A percentile compares a stretch with the other conserved stretches of the same genome.
phyloP scores from a whole-genome alignment of 2,113 vertebrate genomes.

The Rhipidura dahli region DNA sequence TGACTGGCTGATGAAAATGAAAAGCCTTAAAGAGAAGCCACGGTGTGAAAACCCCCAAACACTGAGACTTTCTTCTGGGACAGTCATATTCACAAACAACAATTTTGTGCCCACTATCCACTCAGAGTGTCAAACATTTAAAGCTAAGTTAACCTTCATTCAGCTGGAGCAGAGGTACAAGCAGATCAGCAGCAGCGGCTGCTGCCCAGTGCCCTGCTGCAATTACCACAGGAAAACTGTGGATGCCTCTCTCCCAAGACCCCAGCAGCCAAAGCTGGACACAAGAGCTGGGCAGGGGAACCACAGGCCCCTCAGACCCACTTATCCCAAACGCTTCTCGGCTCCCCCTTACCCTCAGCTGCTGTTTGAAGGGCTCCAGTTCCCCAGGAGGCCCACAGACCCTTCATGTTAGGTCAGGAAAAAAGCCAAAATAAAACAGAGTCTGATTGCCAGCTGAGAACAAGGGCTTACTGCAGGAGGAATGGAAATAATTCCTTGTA shows the following conservation, averaged over 20 bases:
- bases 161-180: neutral
- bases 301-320: neutral
- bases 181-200: neutral
- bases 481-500: neutral
- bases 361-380: neutral
- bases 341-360: neutral
- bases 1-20: neutral
- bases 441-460: neutral
- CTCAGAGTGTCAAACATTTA: neutral
- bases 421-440: neutral
- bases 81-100: neutral
- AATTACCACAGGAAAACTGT: neutral
- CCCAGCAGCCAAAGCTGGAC: neutral
- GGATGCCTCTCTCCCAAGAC: neutral
- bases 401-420: neutral
- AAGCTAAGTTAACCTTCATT: neutral
- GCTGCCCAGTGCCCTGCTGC: neutral
- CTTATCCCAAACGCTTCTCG: rapidly evolving
- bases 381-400: neutral
- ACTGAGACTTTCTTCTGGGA: neutral
- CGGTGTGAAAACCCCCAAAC: neutral
- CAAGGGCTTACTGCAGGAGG: neutral
- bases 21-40: neutral
- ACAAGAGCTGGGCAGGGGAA: neutral
- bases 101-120: rapidly evolving